Percentiles rank a stretch among this genome's conserved stretches.
These are phyloP conservation scores for Andrena fulva DNA, from an alignment of 2,888 invertebrate species.

Conservation along the genomic window DNA sequence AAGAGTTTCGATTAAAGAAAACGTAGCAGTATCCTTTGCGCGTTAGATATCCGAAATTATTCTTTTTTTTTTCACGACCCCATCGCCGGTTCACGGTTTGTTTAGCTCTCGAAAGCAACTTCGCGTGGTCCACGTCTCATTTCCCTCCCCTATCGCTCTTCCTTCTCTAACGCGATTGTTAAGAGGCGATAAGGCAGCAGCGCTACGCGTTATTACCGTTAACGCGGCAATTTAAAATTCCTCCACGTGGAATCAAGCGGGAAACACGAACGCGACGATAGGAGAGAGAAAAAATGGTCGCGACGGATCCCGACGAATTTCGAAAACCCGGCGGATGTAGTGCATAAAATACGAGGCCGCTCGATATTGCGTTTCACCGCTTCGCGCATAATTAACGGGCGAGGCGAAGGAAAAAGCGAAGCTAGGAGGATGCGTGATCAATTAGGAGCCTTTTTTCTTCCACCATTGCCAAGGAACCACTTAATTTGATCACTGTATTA, in stretches of 20 bases:
- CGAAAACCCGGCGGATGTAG: conserved; percentile 36
- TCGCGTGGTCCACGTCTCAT: conserved; percentile 3
- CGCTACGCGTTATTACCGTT: conserved; percentile 22
- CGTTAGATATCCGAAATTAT: neutral
- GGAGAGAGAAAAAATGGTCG: neutral
- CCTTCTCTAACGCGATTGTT: neutral
- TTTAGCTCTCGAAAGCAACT: conserved; percentile 24
- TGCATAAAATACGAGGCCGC: conserved; percentile 38
- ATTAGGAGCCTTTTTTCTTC: neutral
- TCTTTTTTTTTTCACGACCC: neutral
- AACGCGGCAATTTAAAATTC: conserved; percentile 21
- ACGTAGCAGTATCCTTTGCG: neutral
- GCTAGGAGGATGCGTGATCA: neutral
- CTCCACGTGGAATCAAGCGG: conserved; percentile 4
- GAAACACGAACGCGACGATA: conserved; percentile 6
- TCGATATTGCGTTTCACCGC: conserved; percentile 23
- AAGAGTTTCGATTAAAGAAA: too few species aligned
- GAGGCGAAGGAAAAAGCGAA: conserved; percentile 1
- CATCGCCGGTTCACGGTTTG: conserved; percentile 15
- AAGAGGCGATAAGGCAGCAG: neutral
- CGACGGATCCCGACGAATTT: conserved; percentile 5
- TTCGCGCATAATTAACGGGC: conserved; percentile 41
- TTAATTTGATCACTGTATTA: conserved; percentile 7
- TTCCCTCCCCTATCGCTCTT: neutral
- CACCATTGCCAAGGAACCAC: neutral